Base-by-base conservation (phyloP, 2,113 vertebrate species). In the Galbula dea region DNA sequence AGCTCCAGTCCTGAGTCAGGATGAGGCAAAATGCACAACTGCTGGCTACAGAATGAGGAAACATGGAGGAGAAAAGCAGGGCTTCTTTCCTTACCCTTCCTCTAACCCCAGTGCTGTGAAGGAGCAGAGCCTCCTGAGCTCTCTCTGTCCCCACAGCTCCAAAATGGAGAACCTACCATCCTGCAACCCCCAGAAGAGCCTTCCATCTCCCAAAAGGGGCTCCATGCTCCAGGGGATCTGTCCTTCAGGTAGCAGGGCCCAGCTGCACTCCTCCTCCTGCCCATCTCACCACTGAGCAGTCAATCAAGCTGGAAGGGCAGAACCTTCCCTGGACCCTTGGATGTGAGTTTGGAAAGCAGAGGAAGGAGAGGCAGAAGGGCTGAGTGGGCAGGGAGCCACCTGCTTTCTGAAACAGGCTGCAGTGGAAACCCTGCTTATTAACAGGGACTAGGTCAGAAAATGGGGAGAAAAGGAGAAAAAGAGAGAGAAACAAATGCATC, bases 291-390 rank as follows among this genome's bases (percentile, higher is more conserved):
- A 2, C 74, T 49, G 24, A 68, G 43, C 88, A 92, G 86, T 92
- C 96, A 86, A 94, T 96, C 94, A 95, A 77, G 80, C 90, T 67
- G 83, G 95, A 96, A 96, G 88, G 86, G 95, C 96, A 96, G 90
- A 73, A 75, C 94, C 90, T 93, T 61, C 86, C 48, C 80, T 75
- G 68, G 93, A 80, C 92, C 84, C 65, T 81, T 78, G 77, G 85
- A 90, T 93, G 68, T 27, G 71, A 66, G 86, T 45, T 41, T 84
- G 75, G 10, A 87, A 82, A 86, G 13, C 77, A 67, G 1, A 0
- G 83, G 85, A 68, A 62, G 0, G 1, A 45, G 85, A 88, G 88
- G 30, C 94, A 87, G 79, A 87, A 80, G 71, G 91, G 88, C 52
- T 32, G 89, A 72, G 58, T 1, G 41, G 87, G 73, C 83, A 93